Evolutionary conservation across 2,888 invertebrate genomes (phyloP).

Genomic region (Ramazzottius varieornatus): DNA sequence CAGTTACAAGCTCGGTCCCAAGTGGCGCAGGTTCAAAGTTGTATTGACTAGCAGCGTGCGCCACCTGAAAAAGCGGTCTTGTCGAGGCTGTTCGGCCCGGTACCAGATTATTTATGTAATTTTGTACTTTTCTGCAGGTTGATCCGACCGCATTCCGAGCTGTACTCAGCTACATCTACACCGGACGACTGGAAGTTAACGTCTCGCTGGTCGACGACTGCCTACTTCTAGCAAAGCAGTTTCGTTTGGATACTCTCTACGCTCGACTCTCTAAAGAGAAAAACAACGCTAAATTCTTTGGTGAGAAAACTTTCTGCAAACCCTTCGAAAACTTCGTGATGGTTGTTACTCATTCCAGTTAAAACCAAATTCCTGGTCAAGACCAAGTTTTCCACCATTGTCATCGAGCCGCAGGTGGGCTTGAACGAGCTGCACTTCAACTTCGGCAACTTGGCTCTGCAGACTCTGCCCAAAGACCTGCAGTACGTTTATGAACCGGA

Average conservation of each 20-base stretch:
- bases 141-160: neutral
- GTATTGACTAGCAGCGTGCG: too few species aligned
- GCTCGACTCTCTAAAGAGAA: constrained; percentile 18
- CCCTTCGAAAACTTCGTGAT: too few species aligned
- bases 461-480: constrained; percentile 20
- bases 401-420: constrained; percentile 20
- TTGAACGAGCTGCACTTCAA: constrained; percentile 19
- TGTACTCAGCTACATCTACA: neutral
- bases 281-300: constrained; percentile 21
- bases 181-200: constrained; percentile 21
- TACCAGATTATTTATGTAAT: neutral
- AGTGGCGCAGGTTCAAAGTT: too few species aligned
- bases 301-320: too few species aligned
- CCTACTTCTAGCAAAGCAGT: constrained; percentile 23
- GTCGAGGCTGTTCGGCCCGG: neutral
- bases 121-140: neutral
- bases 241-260: constrained; percentile 19
- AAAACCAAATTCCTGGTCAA: neutral
- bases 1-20: neutral
- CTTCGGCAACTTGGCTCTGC: constrained; percentile 21
- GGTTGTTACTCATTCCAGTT: too few species aligned
- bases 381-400: constrained; percentile 15
- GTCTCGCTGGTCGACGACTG: constrained; percentile 21
- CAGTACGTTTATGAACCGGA: neutral
- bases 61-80: too few species aligned